Base-by-base conservation (phyloP, 2,113 vertebrate species). In the Tamias sibiricus region DNA sequence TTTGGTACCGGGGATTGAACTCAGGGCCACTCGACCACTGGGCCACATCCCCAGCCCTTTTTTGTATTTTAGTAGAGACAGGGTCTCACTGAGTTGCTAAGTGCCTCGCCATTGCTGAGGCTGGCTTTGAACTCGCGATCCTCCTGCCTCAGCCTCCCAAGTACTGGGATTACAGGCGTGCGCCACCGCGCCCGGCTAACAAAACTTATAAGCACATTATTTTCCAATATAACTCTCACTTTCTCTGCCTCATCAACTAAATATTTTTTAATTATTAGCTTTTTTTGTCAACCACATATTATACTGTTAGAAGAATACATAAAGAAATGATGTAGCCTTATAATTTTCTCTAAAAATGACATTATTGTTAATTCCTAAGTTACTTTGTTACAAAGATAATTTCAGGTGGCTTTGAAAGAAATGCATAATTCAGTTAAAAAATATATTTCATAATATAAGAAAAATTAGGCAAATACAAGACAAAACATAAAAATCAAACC, bases 401-500 rank as follows among this genome's bases (percentile, higher is more conserved):
- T 90, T 90, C 12, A 22, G 10, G 1, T 79, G 19, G 2, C 19
- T 92, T 94, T 40, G 4, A 77, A 82, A 91, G 24, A 91, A 52
- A 85, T 44, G 35, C 6, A 37, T 30, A 79, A 13, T 22, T 69
- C 6, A 35, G 26, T 35, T 49, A 91, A 84, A 69, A 2, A 72
- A 57, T 44, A 75, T 71, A 44, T 54, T 69, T 5, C 74, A 40
- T 54, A 69, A 71, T 77, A 8, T 71, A 17, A 91, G 10, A 62
- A 77, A 30, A 81, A 93, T 32, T 87, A 66, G 24, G 44, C 19
- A 95, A 88, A 44, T 47, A 52, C 8, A 85, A 86, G 30, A 76
- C 32, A 80, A 74, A 90, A 87, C 40, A 83, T n/a, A 75, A 94
- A 95, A 87, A n/a, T 76, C 6, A 83, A 62, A 8, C 19, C 8